Percentiles rank a stretch among this genome's conserved stretches.
phyloP scores from a whole-genome alignment of 2,888 invertebrate species.

The Serripes groenlandicus region DNA sequence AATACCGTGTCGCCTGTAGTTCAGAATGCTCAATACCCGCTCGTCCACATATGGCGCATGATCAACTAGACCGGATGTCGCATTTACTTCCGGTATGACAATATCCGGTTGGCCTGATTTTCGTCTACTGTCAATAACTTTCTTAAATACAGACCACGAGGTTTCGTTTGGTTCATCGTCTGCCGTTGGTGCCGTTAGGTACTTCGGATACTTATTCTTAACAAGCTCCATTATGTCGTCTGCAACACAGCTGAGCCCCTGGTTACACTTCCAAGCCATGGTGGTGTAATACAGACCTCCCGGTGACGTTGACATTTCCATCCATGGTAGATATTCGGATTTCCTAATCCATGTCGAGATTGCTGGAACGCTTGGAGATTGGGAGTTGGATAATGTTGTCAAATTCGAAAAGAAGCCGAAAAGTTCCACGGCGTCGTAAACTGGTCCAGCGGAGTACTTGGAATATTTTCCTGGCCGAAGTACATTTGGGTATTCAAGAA shows the following conservation, averaged over 20 bases:
- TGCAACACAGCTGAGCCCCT: constrained; percentile 60
- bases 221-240: constrained; percentile 64
- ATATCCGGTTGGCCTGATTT: constrained; percentile 61
- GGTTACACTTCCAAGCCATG: constrained; percentile 64
- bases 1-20: constrained; percentile 15
- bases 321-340: constrained; percentile 71
- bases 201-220: constrained; percentile 54
- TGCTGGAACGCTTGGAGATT: constrained; percentile 37
- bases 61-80: constrained; percentile 19
- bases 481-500: constrained; percentile 68
- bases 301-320: constrained; percentile 64
- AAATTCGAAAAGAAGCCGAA: constrained; percentile 62
- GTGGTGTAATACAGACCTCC: constrained; percentile 66
- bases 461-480: constrained; percentile 61
- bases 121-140: constrained; percentile 65
- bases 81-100: constrained; percentile 63
- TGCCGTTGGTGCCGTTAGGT: constrained; percentile 55
- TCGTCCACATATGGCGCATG: constrained; percentile 49
- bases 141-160: constrained; percentile 70
- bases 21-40: constrained; percentile 40
- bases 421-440: constrained; percentile 65
- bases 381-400: constrained; percentile 29
- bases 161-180: constrained; percentile 70
- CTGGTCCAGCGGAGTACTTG: constrained; percentile 64
- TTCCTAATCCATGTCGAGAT: constrained; percentile 66